These are phyloP conservation scores for Catonia carolina DNA, from an alignment of 2,888 invertebrate species.

Conservation along the genomic window DNA sequence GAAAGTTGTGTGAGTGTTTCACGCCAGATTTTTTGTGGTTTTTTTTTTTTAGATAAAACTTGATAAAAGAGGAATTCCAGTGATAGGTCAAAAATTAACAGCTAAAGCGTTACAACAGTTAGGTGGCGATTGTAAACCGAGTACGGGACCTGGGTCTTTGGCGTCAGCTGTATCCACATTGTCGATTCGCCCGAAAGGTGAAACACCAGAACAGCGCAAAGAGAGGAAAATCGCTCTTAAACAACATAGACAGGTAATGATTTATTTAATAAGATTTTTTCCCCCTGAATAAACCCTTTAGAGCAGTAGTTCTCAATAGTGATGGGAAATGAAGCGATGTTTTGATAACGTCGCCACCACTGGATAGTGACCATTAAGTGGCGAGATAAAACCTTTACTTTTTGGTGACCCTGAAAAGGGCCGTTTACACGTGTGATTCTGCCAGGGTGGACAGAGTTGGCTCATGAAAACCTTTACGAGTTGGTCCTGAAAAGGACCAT, in stretches of 20 bases:
- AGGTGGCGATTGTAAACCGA: constrained; percentile 38
- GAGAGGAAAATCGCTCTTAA: constrained; percentile 66
- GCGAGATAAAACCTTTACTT: too few species aligned
- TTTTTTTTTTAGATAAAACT: constrained; percentile 54
- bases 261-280: not conserved
- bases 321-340: too few species aligned
- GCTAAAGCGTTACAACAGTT: constrained; percentile 54
- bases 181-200: constrained; percentile 63
- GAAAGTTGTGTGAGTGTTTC: too few species aligned
- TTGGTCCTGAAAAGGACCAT: too few species aligned
- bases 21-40: constrained; percentile 25
- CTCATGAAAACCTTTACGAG: too few species aligned
- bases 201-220: constrained; percentile 72
- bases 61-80: constrained; percentile 66
- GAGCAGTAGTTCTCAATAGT: too few species aligned
- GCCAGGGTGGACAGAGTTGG: too few species aligned
- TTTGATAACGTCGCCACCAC: too few species aligned
- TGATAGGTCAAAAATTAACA: constrained; percentile 60
- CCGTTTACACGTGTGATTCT: too few species aligned
- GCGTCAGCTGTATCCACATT: constrained; percentile 58
- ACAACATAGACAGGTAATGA: constrained; percentile 42
- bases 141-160: constrained; percentile 51
- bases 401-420: too few species aligned
- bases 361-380: too few species aligned
- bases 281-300: too few species aligned